Evolutionary conservation across 1,140 invertebrate species (phyloP), one percentile per base, ranked within the genome.

Genomic region (Hermetia illucens): DNA sequence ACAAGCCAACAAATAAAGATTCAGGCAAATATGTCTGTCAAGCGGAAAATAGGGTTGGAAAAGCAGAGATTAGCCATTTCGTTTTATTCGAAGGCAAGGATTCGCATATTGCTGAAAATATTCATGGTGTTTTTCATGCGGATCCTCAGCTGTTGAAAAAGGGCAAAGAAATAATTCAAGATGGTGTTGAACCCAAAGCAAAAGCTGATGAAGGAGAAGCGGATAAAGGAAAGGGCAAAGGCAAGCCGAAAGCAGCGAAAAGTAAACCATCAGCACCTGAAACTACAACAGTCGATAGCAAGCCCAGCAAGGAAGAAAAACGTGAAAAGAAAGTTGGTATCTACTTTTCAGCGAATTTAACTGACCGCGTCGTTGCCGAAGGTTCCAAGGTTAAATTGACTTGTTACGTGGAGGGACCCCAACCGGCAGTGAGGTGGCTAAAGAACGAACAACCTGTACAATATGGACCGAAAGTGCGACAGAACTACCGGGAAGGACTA

Each of bases 351-450:
- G 52, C 58, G 4, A 52, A 53, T 4, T 49, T 92, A 39, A 77
- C 75, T 4, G 79, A 89, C 53, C 73, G 80, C 42, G 77, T 79
- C 8, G 77, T 81, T 4, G 75, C 76, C 1, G 74, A 76, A 49
- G 78, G 78, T 2, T 79, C 80, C 8, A 67, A 75, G 40, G 75
- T 88, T 3, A 82, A 79, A 53, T 64, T 97, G 8, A 83, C 82
- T 2, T 94, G 90, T 55, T 82, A 82, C 45, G 72, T 93, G 3
- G 71, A 92, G 41, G 82, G 83, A 13, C 70, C 71, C 44, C 75
- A 79, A 34, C 79, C 83, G 1, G 65, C 70, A 30, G 65, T 90
- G 2, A 70, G 74, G 36, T 90, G 82, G 82, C 74, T 74, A n/a
- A 86, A 81, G 50, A 70, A 85, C 44, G 73, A 70, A 1, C 53